Conservation (phyloP, 1,140 invertebrate genomes). For the Penaeus japonicus region DNA sequence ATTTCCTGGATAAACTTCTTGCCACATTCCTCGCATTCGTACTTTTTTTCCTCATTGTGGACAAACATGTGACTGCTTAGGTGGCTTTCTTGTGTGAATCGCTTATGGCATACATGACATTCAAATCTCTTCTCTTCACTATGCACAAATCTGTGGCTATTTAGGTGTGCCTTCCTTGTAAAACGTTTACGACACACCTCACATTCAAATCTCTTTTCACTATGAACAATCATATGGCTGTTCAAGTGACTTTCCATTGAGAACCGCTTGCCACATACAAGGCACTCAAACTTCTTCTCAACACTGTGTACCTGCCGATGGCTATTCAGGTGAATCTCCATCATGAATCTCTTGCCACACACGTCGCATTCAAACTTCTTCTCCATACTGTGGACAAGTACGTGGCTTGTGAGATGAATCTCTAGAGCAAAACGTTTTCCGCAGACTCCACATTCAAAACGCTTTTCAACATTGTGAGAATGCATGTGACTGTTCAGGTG, state of each 20-base stretch:
- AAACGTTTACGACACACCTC: constrained; percentile 62
- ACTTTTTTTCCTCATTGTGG: constrained; percentile 39
- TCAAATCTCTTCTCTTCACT: constrained; percentile 45
- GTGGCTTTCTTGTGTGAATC: constrained; percentile 36
- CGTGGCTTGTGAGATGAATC: constrained; percentile 40
- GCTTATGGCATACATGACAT: constrained; percentile 30
- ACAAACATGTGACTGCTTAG: constrained; percentile 42
- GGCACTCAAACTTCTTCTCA: constrained; percentile 61
- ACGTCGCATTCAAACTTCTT: constrained; percentile 42
- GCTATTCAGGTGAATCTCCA: constrained; percentile 53
- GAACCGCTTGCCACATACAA: constrained; percentile 62
- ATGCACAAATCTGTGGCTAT: constrained; percentile 47
- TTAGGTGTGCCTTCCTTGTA: constrained; percentile 63
- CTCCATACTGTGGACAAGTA: constrained; percentile 37
- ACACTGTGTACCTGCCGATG: constrained; percentile 64
- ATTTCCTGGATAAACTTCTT: constrained; percentile 28
- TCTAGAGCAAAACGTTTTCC: constrained; percentile 39
- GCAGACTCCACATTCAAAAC: constrained; percentile 33
- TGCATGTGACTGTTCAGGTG: constrained; percentile 41
- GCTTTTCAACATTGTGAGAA: constrained; percentile 26
- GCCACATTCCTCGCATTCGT: constrained; percentile 41
- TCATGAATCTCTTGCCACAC: constrained; percentile 60
- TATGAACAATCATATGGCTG: constrained; percentile 62
- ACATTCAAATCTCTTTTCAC: constrained; percentile 61
- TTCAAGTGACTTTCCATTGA: constrained; percentile 62